Conservation (phyloP, 2,113 vertebrate genomes). For the Mastomys natalensis region DNA sequence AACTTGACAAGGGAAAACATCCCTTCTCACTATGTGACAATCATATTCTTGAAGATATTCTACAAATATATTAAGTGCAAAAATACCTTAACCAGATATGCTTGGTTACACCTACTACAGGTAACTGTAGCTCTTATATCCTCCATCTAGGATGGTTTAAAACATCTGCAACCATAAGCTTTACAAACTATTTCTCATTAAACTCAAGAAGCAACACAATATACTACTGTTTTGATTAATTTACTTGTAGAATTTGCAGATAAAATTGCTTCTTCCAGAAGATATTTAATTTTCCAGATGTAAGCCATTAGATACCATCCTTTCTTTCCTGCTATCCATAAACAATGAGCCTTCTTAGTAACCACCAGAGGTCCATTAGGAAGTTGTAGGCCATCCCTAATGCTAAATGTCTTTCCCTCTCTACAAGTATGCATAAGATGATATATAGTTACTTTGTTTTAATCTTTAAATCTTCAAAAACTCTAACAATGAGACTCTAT, state of each 20-base stretch:
- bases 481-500: conserved; percentile 53
- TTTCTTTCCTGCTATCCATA: not conserved
- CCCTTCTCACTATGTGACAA: not conserved
- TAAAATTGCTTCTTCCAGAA: not conserved
- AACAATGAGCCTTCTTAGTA: not conserved
- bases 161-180: not conserved
- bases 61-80: not conserved
- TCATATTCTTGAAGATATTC: conserved; percentile 17
- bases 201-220: not conserved
- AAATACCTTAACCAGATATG: not conserved
- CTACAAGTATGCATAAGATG: not conserved
- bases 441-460: conserved; percentile 37
- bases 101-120: too few relatives aligned
- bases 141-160: not conserved
- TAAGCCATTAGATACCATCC: not conserved
- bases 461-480: conserved; percentile 35
- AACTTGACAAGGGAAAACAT: not conserved
- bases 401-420: conserved; percentile 28
- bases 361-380: not conserved
- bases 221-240: not conserved
- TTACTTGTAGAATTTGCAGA: conserved; percentile 34
- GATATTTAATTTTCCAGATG: conserved; percentile 2
- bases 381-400: not conserved
- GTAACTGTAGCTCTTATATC: not conserved
- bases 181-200: not conserved